A percentile compares a stretch with the other conserved stretches of the same genome.
These are phyloP conservation scores for Anastatus disparis DNA, from an alignment of 1,140 invertebrate species.

Conservation along the genomic window DNA sequence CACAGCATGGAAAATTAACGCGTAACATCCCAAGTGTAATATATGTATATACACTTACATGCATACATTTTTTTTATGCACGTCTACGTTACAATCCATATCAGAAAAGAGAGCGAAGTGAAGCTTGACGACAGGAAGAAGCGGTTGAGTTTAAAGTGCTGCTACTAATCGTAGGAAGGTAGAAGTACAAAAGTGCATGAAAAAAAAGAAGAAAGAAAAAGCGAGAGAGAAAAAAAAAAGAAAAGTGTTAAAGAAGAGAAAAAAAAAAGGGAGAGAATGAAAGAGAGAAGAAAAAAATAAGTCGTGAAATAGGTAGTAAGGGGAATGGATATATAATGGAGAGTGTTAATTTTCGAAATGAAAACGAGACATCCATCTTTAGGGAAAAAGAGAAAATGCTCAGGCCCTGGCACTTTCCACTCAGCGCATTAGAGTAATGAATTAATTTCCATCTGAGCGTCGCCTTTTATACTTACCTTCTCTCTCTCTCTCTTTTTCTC, in stretches of 20 bases:
- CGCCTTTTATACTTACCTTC: conserved; percentile 40
- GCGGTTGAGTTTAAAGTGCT: conserved; percentile 39
- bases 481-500: conserved; percentile 35
- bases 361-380: conserved; percentile 66
- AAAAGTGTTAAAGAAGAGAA: conserved; percentile 27
- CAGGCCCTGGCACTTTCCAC: conserved; percentile 59
- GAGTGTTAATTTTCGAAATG: conserved; percentile 68
- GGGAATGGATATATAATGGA: conserved; percentile 48
- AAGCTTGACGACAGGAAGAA: conserved; percentile 33
- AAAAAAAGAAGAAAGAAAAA: too few relatives aligned
- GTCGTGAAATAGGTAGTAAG: not conserved
- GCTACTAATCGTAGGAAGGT: conserved; percentile 34
- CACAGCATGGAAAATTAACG: not conserved
- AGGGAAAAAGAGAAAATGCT: conserved; percentile 57
- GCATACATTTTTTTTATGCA: not conserved
- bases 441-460: conserved; percentile 65
- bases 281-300: not conserved
- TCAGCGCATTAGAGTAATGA: conserved; percentile 68
- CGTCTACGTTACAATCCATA: not conserved
- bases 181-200: conserved; percentile 36
- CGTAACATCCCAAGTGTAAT: conserved; percentile 2
- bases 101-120: not conserved
- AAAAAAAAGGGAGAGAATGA: conserved; percentile 14
- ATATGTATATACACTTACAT: not conserved
- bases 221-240: conserved; percentile 30